Conservation (phyloP, 2,888 invertebrate species). For the Thyatira batis region DNA sequence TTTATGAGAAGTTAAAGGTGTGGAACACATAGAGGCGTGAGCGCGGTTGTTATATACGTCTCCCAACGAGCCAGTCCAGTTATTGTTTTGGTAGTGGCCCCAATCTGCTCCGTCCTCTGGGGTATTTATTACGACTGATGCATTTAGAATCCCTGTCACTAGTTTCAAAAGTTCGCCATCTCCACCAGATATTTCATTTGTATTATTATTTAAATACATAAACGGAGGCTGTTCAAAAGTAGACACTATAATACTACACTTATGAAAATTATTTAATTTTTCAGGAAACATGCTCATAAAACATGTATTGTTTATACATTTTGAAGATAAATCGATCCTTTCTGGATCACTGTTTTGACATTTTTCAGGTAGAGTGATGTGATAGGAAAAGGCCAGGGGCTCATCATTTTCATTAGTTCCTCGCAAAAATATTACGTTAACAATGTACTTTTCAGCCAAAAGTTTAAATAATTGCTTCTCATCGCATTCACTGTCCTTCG, state of each 20-base stretch:
- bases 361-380: constrained; percentile 34
- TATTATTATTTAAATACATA: constrained; percentile 48
- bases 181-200: constrained; percentile 38
- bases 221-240: constrained; percentile 59
- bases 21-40: constrained; percentile 48
- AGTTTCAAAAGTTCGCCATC: constrained; percentile 55
- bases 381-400: constrained; percentile 37
- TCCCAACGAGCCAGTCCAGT: constrained; percentile 64
- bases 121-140: constrained; percentile 42
- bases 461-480: constrained; percentile 42
- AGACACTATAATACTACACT: constrained; percentile 48
- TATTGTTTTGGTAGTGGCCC: constrained; percentile 44
- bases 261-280: constrained; percentile 43
- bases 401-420: constrained; percentile 19
- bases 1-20: constrained; percentile 44
- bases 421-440: constrained; percentile 49
- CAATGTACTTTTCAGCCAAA: constrained; percentile 32
- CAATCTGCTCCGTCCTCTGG: constrained; percentile 36
- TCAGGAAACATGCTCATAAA: constrained; percentile 42
- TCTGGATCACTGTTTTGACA: constrained; percentile 45
- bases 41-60: constrained; percentile 46
- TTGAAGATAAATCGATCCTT: constrained; percentile 27
- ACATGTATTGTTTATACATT: constrained; percentile 36
- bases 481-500: constrained; percentile 35
- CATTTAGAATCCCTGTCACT: constrained; percentile 47